Percentiles rank a stretch among this genome's conserved stretches.
Conservation (phyloP, 2,113 vertebrate species). For the Gavia stellata region DNA sequence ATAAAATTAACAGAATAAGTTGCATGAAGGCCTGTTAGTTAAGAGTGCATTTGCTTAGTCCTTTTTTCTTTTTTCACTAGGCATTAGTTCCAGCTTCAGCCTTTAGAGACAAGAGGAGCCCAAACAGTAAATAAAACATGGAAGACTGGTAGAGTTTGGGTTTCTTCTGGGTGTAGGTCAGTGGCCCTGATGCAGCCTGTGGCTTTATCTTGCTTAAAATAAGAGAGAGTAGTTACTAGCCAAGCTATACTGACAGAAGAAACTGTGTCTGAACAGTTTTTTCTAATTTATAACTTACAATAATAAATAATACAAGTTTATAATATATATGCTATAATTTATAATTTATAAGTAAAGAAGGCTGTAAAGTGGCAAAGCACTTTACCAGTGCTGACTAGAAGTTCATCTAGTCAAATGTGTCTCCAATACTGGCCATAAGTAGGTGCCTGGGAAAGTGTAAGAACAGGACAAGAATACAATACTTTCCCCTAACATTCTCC, state of each 20-base stretch:
- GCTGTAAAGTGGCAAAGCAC: neutral
- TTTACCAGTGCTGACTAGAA: neutral
- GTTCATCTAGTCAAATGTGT: neutral
- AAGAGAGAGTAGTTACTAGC: neutral
- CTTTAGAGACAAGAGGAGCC: neutral
- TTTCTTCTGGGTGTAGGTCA: neutral
- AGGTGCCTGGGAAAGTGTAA: neutral
- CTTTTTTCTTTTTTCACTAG: neutral
- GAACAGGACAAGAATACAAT: neutral
- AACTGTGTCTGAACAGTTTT: neutral
- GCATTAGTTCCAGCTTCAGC: neutral
- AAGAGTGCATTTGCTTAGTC: neutral
- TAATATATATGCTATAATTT: neutral
- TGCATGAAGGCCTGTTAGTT: neutral
- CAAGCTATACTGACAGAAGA: neutral
- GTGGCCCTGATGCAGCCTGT: neutral
- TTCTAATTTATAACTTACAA: neutral
- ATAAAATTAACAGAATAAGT: neutral
- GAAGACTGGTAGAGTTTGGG: neutral
- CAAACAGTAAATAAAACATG: neutral
- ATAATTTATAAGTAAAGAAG: neutral
- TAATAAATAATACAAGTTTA: neutral
- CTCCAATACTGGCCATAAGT: neutral
- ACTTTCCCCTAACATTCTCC: neutral
- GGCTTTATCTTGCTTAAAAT: neutral